Conservation (phyloP, 2,113 vertebrate species). For the Dissostichus mawsoni region DNA sequence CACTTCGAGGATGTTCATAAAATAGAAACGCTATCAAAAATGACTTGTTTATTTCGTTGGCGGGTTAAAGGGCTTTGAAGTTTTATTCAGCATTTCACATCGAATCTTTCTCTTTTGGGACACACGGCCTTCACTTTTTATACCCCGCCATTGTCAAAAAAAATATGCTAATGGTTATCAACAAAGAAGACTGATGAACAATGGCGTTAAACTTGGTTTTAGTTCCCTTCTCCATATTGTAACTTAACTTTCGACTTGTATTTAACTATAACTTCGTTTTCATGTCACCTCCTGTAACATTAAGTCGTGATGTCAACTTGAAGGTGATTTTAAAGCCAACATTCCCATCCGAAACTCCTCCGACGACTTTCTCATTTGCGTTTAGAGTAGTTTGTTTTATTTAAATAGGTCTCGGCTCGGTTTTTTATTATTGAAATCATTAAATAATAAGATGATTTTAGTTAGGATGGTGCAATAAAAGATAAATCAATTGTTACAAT, state of each 20-base stretch:
- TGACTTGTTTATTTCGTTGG: background rate
- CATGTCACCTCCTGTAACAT: fast-evolving
- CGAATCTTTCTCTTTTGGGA: slow-evolving; percentile 28
- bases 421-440: background rate
- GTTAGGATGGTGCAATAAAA: slow-evolving; percentile 28
- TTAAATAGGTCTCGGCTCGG: background rate
- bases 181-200: slow-evolving; percentile 93
- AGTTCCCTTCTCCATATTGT: slow-evolving; percentile 23
- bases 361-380: background rate
- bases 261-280: background rate
- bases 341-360: background rate
- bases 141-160: slow-evolving; percentile 86
- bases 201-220: slow-evolving; percentile 89
- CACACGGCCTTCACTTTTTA: slow-evolving; percentile 59
- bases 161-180: slow-evolving; percentile 95
- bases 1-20: too few relatives aligned
- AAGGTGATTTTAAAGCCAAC: background rate
- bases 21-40: background rate
- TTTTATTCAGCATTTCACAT: slow-evolving; percentile 20
- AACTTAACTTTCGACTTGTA: background rate
- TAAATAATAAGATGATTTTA: background rate
- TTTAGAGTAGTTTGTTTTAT: background rate
- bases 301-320: fast-evolving
- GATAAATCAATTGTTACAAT: slow-evolving; percentile 35
- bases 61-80: background rate